Conservation (phyloP, 2,888 invertebrate species). For the Drosophila quinaria region DNA sequence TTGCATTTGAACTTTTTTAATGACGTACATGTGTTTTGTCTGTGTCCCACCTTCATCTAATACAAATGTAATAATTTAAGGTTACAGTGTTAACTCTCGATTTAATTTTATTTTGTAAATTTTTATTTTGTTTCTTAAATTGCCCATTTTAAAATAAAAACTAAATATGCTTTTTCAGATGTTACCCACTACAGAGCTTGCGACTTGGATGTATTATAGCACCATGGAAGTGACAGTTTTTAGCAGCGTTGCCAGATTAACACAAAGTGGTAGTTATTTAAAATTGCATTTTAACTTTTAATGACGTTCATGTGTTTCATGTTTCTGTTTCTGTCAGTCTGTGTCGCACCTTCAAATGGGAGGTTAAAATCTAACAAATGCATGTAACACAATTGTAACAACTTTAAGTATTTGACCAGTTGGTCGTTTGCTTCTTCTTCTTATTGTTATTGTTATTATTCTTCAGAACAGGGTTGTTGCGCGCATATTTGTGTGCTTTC, state of each 20-base stretch:
- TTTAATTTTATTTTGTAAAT: no score
- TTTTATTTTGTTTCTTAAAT: no score
- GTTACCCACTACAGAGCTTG: neutral
- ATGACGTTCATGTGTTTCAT: conserved; percentile 1
- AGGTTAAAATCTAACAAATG: conserved; percentile 15
- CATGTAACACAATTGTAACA: conserved; percentile 24
- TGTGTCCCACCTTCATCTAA: conserved; percentile 13
- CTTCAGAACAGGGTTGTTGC: conserved; percentile 4
- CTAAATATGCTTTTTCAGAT: no score
- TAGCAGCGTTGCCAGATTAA: conserved; percentile 1
- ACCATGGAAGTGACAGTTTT: neutral
- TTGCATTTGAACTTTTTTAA: conserved; percentile 9
- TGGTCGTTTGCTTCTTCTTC: conserved; percentile 38
- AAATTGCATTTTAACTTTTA: conserved; percentile 9
- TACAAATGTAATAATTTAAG: no score
- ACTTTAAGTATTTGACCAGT: conserved; percentile 7
- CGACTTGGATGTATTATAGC: neutral
- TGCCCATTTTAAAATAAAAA: no score
- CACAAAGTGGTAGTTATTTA: neutral
- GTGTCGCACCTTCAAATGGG: conserved; percentile 10
- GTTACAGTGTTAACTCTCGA: no score
- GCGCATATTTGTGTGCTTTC: neutral
- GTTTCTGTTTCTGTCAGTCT: neutral
- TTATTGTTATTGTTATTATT: neutral
- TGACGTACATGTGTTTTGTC: neutral